A percentile compares a stretch with the other conserved stretches of the same genome.
These are phyloP conservation scores for Iselma pallidipennis DNA, from an alignment of 2,888 invertebrate genomes.

Conservation along the genomic window DNA sequence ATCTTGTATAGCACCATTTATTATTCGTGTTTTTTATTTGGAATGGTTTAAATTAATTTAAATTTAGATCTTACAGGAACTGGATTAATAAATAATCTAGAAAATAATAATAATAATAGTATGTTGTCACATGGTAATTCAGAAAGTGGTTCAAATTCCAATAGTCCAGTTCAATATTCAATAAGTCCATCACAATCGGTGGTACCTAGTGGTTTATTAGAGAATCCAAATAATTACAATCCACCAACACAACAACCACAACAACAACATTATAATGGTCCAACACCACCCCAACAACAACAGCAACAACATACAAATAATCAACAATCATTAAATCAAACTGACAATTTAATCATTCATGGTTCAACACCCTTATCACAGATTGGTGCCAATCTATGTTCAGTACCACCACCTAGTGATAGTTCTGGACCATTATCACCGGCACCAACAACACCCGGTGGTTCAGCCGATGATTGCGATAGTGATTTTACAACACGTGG, in stretches of 20 bases:
- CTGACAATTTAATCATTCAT: conserved; percentile 64
- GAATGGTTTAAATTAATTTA: conserved; percentile 17
- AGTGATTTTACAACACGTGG: conserved; percentile 54
- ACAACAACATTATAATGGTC: background rate
- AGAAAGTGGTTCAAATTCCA: conserved; percentile 57
- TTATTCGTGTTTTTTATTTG: too few relatives aligned
- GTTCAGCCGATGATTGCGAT: conserved; percentile 63
- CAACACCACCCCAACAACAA: conserved; percentile 43
- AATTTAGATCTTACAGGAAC: conserved; percentile 53
- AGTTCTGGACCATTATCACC: conserved; percentile 63
- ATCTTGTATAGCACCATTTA: background rate
- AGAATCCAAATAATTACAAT: background rate
- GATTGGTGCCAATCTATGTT: conserved; percentile 75
- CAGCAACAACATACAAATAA: conserved; percentile 48
- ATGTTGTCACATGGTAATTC: conserved; percentile 55
- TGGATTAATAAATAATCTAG: conserved; percentile 51
- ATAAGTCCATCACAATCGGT: conserved; percentile 53
- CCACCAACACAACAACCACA: conserved; percentile 21
- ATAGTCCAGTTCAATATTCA: conserved; percentile 57
- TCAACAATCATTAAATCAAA: conserved; percentile 31
- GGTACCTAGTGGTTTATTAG: background rate
- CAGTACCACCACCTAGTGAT: conserved; percentile 60
- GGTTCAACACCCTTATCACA: conserved; percentile 87
- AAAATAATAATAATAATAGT: conserved; percentile 57
- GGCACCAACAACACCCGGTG: conserved; percentile 64